A percentile compares a stretch with the other conserved stretches of the same genome.
phyloP scores from a whole-genome alignment of 2,797 vertebrate species.

The Micrastur ruficollis region DNA sequence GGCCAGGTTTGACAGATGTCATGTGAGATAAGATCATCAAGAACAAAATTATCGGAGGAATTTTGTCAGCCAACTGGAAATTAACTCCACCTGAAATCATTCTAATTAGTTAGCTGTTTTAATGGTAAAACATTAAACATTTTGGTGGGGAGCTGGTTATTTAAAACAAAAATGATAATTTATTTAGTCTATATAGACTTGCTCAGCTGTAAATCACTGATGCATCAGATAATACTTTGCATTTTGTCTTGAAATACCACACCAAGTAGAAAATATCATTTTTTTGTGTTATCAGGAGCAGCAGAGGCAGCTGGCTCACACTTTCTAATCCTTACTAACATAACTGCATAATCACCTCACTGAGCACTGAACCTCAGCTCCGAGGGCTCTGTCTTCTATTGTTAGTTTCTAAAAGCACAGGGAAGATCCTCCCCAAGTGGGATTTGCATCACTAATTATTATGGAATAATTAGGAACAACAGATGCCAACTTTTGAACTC shows the following conservation, averaged over 20 bases:
- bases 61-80: neutral
- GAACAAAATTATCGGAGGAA: neutral
- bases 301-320: slow-evolving; percentile 4
- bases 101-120: neutral
- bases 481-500: slow-evolving; percentile 56
- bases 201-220: slow-evolving; percentile 1
- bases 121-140: neutral
- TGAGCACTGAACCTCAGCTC: slow-evolving; percentile 8
- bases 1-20: neutral
- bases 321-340: slow-evolving; percentile 6
- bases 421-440: slow-evolving; percentile 15
- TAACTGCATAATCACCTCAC: slow-evolving; percentile 31
- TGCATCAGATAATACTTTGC: neutral
- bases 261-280: neutral
- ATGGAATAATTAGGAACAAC: slow-evolving; percentile 55
- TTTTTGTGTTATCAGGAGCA: neutral
- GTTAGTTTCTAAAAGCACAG: neutral
- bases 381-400: neutral
- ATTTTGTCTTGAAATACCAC: slow-evolving; percentile 2
- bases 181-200: slow-evolving; percentile 23
- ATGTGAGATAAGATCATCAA: neutral
- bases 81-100: neutral
- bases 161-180: neutral
- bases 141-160: neutral
- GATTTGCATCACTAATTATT: slow-evolving; percentile 59